Evolutionary conservation across 1,140 invertebrate species (phyloP), one percentile per base, ranked within the genome.

Genomic region (Bombus huntii): DNA sequence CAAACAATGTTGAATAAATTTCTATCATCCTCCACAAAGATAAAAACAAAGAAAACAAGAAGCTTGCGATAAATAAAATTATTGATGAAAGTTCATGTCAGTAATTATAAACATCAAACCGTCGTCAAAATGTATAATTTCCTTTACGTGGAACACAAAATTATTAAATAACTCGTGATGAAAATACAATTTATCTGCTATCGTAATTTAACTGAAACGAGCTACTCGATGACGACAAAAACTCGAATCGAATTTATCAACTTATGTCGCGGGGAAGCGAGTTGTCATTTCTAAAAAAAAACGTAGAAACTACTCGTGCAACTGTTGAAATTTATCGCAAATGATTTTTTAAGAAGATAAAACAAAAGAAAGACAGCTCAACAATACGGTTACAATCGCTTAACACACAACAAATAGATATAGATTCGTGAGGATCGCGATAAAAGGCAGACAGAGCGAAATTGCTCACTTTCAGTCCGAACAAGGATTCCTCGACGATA

Each of bases 391-490:
- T 72, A 78, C 73, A 31, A 65, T 83, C 34, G 18, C 22, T 79
- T 18, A 13, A 18, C 73, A 28, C 62, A 66, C 31, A 75, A 85
- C n/a, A 87, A 87, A 53, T 53, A 53, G 5, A 87, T 87, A 79
- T 78, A 87, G 82, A 74, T 22, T 57, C 28, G 28, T 34, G n/a
- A 15, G 18, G 37, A 74, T 73, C 42, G 25, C 31, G 47, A 76
- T 31, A 62, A 44, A 42, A 53, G 28, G 5, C 47, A 53, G 47
- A n/a, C n/a, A 42, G 10, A 59, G 37, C 75, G n/a, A 5, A 37
- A 68, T 74, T 81, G 65, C 83, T 85, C 65, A 85, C 86, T 85
- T 77, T 4, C 25, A 62, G 47, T 47, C n/a, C 28, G 4, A n/a
- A 65, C n/a, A 12, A 15, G 44, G 5, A n/a, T 31, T 62, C 37